Evolutionary conservation across 2,113 vertebrate genomes (phyloP).

Genomic region (Rutilus rutilus): DNA sequence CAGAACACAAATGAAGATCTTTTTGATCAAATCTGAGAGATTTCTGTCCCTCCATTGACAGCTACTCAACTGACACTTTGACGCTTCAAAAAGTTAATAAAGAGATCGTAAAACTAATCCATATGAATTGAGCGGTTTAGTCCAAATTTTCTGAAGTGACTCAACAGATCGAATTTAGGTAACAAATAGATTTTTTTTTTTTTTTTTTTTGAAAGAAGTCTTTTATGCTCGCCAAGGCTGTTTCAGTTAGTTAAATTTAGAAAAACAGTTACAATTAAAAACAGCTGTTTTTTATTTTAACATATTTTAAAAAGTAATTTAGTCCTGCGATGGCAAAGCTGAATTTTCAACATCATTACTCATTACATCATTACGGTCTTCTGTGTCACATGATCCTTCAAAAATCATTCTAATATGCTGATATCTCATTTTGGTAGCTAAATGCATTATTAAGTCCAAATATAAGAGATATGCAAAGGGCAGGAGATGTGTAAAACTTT

Average conservation of each 20-base stretch:
- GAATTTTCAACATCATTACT: not conserved
- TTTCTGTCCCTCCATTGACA: too few species aligned
- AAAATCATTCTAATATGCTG: not conserved
- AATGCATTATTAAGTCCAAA: not conserved
- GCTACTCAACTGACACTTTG: too few species aligned
- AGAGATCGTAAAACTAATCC: too few species aligned
- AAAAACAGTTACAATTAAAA: not conserved
- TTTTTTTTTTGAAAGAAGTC: not conserved
- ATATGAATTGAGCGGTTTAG: too few species aligned
- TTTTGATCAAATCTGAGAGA: too few species aligned
- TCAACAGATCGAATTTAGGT: too few species aligned
- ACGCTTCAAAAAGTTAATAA: too few species aligned
- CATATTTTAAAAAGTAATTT: not conserved
- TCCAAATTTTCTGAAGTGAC: too few species aligned
- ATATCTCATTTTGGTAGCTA: not conserved
- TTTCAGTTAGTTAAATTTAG: not conserved
- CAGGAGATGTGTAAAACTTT: slow-evolving; percentile 2
- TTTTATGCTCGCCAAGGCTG: not conserved
- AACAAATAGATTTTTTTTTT: not conserved
- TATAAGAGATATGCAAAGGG: not conserved
- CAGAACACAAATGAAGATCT: too few species aligned
- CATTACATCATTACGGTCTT: not conserved
- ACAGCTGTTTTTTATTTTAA: not conserved
- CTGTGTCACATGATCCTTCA: not conserved
- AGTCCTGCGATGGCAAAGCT: not conserved